Evolutionary conservation across 2,888 invertebrate species (phyloP).

Genomic region (Caenorhabditis sp.): DNA sequence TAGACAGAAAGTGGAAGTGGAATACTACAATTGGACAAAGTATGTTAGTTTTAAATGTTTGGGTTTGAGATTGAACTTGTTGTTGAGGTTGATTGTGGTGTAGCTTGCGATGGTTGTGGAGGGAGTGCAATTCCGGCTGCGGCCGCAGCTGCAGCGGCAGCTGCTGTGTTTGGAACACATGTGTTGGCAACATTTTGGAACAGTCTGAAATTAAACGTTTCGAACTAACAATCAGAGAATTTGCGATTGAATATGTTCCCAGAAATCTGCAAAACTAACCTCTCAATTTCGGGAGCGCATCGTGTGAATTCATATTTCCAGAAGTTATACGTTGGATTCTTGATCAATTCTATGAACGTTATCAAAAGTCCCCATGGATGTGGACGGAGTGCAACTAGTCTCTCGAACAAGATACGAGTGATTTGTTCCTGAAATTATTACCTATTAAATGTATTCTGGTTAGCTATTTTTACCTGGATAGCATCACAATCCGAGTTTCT

Average conservation of each 20-base stretch:
- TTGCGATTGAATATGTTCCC: not conserved
- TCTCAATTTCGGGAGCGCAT: constrained; percentile 98
- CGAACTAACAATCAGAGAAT: too few species aligned
- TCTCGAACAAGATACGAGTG: constrained; percentile 83
- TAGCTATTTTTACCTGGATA: constrained; percentile 82
- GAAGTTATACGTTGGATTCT: constrained; percentile 96
- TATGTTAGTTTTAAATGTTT: not conserved
- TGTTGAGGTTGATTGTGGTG: not conserved
- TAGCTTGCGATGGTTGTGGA: not conserved
- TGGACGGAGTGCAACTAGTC: constrained; percentile 95
- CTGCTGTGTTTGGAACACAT: constrained; percentile 35
- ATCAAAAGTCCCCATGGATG: constrained; percentile 99
- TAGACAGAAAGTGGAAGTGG: not conserved
- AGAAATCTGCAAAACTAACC: constrained; percentile 73
- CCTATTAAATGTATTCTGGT: not conserved
- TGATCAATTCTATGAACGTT: constrained; percentile 98
- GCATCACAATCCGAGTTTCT: constrained; percentile 91
- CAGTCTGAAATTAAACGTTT: constrained; percentile 41
- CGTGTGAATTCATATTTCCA: constrained; percentile 99
- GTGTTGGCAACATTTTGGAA: constrained; percentile 63
- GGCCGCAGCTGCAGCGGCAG: constrained; percentile 1
- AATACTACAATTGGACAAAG: not conserved
- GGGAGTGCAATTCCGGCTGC: not conserved
- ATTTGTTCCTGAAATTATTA: constrained; percentile 72
- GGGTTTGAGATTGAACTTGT: not conserved